These are phyloP conservation scores for Hirtodrosophila confusa DNA, from an alignment of 2,888 invertebrate genomes.

Conservation along the genomic window DNA sequence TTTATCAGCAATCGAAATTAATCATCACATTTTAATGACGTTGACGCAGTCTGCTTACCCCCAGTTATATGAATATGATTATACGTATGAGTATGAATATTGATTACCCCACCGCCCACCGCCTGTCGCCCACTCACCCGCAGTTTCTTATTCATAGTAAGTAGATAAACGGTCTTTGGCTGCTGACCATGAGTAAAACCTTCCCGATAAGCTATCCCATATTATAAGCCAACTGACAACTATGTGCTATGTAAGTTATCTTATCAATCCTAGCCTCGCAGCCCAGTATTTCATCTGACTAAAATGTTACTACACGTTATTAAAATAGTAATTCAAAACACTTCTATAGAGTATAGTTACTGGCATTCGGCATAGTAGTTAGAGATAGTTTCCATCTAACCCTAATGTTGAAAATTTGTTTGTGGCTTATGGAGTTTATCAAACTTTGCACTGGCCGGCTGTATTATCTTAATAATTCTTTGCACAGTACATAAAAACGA, in stretches of 20 bases:
- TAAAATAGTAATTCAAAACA: too few relatives aligned
- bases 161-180: conserved; percentile 24
- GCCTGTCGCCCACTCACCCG: not conserved
- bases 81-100: conserved; percentile 23
- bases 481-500: too few relatives aligned
- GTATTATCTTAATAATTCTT: too few relatives aligned
- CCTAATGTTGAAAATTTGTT: too few relatives aligned
- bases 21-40: conserved; percentile 54
- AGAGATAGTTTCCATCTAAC: too few relatives aligned
- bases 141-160: not conserved
- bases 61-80: conserved; percentile 8
- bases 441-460: too few relatives aligned
- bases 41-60: conserved; percentile 27
- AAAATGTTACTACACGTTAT: too few relatives aligned
- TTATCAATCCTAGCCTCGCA: too few relatives aligned
- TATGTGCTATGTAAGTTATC: not conserved
- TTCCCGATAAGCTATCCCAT: conserved; percentile 12
- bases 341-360: too few relatives aligned
- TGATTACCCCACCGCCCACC: conserved; percentile 2
- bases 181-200: conserved; percentile 2
- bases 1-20: conserved; percentile 57
- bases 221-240: not conserved
- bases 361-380: too few relatives aligned
- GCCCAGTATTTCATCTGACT: too few relatives aligned
- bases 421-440: too few relatives aligned